phyloP scores from a whole-genome alignment of 2,797 vertebrate species.

The Astyanax mexicanus region DNA sequence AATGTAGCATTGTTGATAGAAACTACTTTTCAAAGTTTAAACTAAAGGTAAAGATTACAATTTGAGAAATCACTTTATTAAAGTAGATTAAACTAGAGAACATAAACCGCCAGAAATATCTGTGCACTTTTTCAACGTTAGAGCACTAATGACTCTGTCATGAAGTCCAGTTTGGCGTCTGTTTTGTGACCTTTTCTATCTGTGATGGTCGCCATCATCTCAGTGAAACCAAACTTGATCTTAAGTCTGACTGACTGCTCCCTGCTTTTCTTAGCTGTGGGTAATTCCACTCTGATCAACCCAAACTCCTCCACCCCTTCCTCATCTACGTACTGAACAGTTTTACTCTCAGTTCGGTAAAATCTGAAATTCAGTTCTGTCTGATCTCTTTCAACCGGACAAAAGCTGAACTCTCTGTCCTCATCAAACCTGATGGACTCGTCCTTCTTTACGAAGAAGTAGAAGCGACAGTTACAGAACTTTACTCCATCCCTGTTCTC shows the following conservation, averaged over 20 bases:
- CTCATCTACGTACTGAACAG: constrained; percentile 35
- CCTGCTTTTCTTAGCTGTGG: neutral
- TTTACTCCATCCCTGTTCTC: constrained; percentile 4
- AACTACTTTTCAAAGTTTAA: too few species aligned
- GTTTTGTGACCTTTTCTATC: too few species aligned
- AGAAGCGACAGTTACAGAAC: constrained; percentile 3
- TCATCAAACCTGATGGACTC: constrained; percentile 20
- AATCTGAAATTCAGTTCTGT: neutral
- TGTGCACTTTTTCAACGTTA: too few species aligned
- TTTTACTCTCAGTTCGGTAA: constrained; percentile 12
- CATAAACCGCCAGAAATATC: too few species aligned
- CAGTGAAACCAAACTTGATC: constrained; percentile 41
- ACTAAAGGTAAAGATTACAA: too few species aligned
- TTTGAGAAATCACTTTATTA: too few species aligned
- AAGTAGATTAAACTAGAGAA: too few species aligned
- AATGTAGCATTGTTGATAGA: too few species aligned
- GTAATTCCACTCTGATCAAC: constrained; percentile 16
- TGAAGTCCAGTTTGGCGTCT: too few species aligned
- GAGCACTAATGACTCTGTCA: too few species aligned
- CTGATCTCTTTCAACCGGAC: constrained; percentile 1
- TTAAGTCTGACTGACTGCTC: constrained; percentile 15
- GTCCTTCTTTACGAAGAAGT: constrained; percentile 28
- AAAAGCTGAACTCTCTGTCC: neutral
- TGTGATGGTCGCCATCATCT: constrained; percentile 31
- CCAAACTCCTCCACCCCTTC: neutral